Base-by-base conservation (phyloP, 1,140 invertebrate genomes). In the Pissodes strobi region DNA sequence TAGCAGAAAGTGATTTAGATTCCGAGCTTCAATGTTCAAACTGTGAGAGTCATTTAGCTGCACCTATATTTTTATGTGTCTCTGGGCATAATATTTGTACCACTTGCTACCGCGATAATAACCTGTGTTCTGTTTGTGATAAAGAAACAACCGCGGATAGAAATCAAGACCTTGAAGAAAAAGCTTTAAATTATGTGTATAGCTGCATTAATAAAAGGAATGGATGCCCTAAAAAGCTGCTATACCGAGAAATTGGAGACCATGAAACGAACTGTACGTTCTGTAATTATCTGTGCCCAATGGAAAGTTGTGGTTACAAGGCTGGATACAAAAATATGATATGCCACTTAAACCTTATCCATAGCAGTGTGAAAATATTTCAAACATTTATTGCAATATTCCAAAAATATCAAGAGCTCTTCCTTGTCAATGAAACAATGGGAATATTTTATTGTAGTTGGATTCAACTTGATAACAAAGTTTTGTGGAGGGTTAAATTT, bases 211-310 rank as follows among this genome's bases (percentile, higher is more conserved):
- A 74, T 48, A 49, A 59, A 13, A 52, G 55, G 5, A 57, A 66
- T 15, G 74, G 74, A 2, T 76, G 74, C 25, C 61, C 30, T 8
- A 64, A 72, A 51, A 69, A 58, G 13, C 45, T 66, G 10, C 38
- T 58, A 4, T 73, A 67, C 62, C 62, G 63, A 21, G 66, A 73
- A 34, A 68, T 76, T 2, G 43, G 61, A 6, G 61, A 53, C 1
- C 74, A 76, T 61, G 72, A 76, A 43, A 57, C 53, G 10, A 67
- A 70, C n/a, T 76, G 74, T 43, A 60, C 45, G 2, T 74, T 69
- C 53, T 76, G 69, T 30, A 53, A 51, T 2, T 76, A 74, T 49
- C 64, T 52, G 38, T 76, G 74, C 41, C 58, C 60, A 8, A 49
- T 70, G 2, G 52, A 61, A n/a, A 48, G 61, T 3, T 76, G 74